Evolutionary conservation across 2,888 invertebrate genomes (phyloP).

Genomic region (Timema cristinae): DNA sequence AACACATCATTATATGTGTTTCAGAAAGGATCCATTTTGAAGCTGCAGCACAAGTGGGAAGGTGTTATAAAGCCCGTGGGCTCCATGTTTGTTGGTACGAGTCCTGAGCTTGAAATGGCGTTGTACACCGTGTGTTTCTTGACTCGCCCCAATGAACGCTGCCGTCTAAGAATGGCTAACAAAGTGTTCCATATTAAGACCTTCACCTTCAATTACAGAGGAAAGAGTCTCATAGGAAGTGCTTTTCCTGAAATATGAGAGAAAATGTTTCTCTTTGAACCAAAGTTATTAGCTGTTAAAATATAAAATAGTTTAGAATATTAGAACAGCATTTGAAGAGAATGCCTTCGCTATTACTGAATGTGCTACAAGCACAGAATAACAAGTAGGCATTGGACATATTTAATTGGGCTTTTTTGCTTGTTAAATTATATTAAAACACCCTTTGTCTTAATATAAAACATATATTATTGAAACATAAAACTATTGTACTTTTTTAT

Average conservation of each 20-base stretch:
- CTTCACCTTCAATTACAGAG: constrained; percentile 67
- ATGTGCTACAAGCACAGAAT: too few species aligned
- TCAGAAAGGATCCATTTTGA: constrained; percentile 73
- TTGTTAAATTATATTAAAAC: too few species aligned
- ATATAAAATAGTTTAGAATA: too few species aligned
- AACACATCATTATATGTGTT: constrained; percentile 45
- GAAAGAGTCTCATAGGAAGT: constrained; percentile 74
- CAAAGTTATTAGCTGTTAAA: too few species aligned
- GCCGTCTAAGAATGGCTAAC: constrained; percentile 68
- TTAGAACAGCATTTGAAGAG: too few species aligned
- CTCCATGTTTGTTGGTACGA: constrained; percentile 76
- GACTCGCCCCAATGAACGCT: constrained; percentile 66
- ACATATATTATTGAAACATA: too few species aligned
- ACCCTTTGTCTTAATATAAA: too few species aligned
- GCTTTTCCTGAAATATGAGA: constrained; percentile 77
- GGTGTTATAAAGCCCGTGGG: constrained; percentile 72
- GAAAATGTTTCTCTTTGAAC: too few species aligned
- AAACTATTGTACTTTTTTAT: too few species aligned
- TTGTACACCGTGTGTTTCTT: constrained; percentile 85
- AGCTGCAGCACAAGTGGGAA: constrained; percentile 67
- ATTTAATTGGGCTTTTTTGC: too few species aligned
- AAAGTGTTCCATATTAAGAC: constrained; percentile 70
- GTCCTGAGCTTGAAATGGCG: constrained; percentile 88
- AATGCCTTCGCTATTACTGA: too few species aligned
- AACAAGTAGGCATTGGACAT: too few species aligned